These are phyloP conservation scores for Fratercula arctica DNA, from an alignment of 2,797 vertebrate genomes.

Conservation along the genomic window DNA sequence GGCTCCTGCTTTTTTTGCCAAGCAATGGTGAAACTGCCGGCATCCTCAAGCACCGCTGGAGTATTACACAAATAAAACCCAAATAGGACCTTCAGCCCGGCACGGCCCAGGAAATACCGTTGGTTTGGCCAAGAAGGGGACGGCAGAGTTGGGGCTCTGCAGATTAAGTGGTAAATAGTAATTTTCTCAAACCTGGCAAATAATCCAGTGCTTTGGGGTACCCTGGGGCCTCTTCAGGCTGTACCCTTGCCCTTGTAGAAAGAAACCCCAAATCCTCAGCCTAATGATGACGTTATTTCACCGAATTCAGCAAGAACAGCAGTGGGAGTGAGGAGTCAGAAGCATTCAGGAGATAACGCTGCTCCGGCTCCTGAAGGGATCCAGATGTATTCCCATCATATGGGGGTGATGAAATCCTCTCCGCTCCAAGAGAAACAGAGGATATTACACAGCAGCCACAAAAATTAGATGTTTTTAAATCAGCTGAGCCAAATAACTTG, in stretches of 20 bases:
- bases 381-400: constrained; percentile 7
- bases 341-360: not conserved
- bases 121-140: not conserved
- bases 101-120: not conserved
- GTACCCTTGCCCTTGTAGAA: not conserved
- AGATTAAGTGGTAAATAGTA: not conserved
- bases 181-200: not conserved
- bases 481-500: not conserved
- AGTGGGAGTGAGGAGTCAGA: not conserved
- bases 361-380: not conserved
- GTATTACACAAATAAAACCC: not conserved
- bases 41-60: not conserved
- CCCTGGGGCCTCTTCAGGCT: not conserved
- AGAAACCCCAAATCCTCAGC: not conserved
- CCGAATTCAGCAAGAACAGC: not conserved
- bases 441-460: constrained; percentile 33
- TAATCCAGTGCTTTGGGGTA: not conserved
- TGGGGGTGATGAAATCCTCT: not conserved
- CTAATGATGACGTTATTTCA: not conserved
- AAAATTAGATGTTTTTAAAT: not conserved
- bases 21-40: not conserved
- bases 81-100: not conserved
- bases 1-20: not conserved
- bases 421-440: not conserved
- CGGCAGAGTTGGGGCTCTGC: not conserved